Conservation (phyloP, 2,888 invertebrate genomes). For the Phymatocera aterrima region DNA sequence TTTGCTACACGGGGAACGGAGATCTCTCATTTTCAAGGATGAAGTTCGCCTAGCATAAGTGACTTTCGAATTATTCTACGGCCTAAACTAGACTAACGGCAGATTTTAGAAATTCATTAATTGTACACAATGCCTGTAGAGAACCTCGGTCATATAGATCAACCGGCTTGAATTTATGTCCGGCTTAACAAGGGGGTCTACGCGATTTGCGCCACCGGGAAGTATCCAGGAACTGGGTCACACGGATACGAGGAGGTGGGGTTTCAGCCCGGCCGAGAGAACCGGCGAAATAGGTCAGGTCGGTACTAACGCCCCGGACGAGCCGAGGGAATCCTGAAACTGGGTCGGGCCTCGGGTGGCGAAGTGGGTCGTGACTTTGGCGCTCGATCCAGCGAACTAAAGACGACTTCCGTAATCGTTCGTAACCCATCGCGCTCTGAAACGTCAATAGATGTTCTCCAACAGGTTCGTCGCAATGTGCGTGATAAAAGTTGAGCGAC, state of each 20-base stretch:
- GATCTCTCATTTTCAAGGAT: background rate
- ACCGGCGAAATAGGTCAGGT: conserved; percentile 34
- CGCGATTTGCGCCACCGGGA: conserved; percentile 2
- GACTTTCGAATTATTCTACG: background rate
- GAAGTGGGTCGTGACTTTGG: conserved; percentile 38
- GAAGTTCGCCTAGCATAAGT: background rate
- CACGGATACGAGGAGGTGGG: background rate
- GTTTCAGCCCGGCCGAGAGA: background rate
- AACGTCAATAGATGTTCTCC: background rate
- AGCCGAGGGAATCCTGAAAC: conserved; percentile 27
- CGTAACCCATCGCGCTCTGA: background rate
- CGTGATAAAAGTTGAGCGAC: background rate
- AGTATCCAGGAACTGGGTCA: conserved; percentile 20
- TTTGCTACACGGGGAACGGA: background rate
- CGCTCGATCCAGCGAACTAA: conserved; percentile 22
- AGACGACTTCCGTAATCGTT: background rate
- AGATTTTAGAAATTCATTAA: conserved; percentile 9
- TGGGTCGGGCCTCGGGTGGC: conserved; percentile 23
- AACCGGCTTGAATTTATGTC: conserved; percentile 12
- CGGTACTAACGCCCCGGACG: conserved; percentile 21
- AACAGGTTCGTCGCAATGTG: background rate
- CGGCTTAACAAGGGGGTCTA: conserved; percentile 10
- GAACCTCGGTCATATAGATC: background rate
- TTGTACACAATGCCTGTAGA: background rate
- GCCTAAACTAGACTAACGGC: background rate